Percentiles rank a stretch among this genome's conserved stretches.
phyloP scores from a whole-genome alignment of 1,140 invertebrate genomes.

The Brachystomella parvula region DNA sequence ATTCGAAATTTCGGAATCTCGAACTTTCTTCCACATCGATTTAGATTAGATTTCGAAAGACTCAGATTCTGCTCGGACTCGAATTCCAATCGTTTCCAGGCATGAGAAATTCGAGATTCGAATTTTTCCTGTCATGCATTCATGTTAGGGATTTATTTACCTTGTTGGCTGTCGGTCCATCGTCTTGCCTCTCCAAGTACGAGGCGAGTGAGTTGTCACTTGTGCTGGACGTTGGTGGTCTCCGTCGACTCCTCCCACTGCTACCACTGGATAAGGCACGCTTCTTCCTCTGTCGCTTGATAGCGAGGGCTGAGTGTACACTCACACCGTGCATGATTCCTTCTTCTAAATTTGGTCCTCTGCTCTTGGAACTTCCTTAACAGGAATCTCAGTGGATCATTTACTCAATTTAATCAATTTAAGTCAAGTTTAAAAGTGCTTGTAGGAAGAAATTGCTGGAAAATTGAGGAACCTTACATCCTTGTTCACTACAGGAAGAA shows the following conservation, averaged over 20 bases:
- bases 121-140: background rate
- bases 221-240: background rate
- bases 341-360: background rate
- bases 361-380: background rate
- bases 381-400: too few relatives aligned
- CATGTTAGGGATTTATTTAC: background rate
- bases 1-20: too few relatives aligned
- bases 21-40: too few relatives aligned
- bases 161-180: background rate
- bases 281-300: slow-evolving; percentile 77
- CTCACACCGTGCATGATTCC: slow-evolving; percentile 70
- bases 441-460: too few relatives aligned
- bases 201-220: background rate
- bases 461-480: too few relatives aligned
- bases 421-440: too few relatives aligned
- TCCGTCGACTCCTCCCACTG: slow-evolving; percentile 1
- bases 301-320: slow-evolving; percentile 79
- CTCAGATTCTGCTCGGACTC: too few relatives aligned
- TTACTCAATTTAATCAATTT: too few relatives aligned
- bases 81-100: too few relatives aligned
- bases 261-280: slow-evolving; percentile 40
- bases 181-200: background rate
- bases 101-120: too few relatives aligned
- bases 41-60: too few relatives aligned
- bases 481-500: too few relatives aligned